Conservation (phyloP, 1,140 invertebrate species). For the Ceratina japonica region DNA sequence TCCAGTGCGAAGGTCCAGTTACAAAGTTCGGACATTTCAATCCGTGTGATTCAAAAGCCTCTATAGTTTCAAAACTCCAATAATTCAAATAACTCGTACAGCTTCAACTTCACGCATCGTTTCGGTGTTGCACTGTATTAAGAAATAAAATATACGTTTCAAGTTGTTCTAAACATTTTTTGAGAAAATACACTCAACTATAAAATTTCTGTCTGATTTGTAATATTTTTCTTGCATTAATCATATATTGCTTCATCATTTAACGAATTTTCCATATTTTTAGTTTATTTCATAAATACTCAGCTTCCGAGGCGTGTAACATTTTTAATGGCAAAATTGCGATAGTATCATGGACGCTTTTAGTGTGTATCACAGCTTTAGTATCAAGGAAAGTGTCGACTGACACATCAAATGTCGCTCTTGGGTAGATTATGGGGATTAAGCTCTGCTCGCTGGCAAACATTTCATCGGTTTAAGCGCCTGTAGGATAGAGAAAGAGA, state of each 20-base stretch:
- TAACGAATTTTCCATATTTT: too few relatives aligned
- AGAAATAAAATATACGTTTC: too few relatives aligned
- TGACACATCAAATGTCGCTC: background rate
- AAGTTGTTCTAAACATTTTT: too few relatives aligned
- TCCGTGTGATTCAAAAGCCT: slow-evolving; percentile 16
- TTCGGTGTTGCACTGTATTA: background rate
- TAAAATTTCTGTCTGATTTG: too few relatives aligned
- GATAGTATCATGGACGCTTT: too few relatives aligned
- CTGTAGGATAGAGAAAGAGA: background rate
- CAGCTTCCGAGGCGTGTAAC: background rate
- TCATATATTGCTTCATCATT: too few relatives aligned
- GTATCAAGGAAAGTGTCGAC: background rate
- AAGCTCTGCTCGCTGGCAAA: background rate
- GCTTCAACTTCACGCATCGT: too few relatives aligned
- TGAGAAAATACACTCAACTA: too few relatives aligned
- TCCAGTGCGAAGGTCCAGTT: background rate
- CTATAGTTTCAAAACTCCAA: slow-evolving; percentile 5
- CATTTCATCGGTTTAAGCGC: slow-evolving; percentile 1
- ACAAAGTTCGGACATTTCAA: slow-evolving; percentile 22
- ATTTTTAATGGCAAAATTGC: background rate
- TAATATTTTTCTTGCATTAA: too few relatives aligned
- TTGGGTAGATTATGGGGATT: background rate
- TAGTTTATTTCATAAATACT: too few relatives aligned
- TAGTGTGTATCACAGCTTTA: background rate
- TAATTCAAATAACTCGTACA: background rate